Conservation (phyloP, 2,797 vertebrate genomes). For the Cercopithecus hamlyni region DNA sequence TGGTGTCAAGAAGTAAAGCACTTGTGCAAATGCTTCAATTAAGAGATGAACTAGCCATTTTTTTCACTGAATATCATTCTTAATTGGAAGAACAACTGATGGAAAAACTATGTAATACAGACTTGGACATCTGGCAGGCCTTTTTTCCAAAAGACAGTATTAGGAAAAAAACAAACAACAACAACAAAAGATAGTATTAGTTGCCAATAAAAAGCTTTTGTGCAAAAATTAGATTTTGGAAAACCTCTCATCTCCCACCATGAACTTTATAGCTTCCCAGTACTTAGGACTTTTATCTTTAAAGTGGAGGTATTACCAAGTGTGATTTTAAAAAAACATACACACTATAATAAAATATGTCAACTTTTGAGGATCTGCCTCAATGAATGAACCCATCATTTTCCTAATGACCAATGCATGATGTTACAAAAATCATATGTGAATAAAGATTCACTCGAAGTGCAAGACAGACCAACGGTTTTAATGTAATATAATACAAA, state of each 20-base stretch:
- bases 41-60: neutral
- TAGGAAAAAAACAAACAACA: neutral
- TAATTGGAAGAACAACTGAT: constrained; percentile 4
- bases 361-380: neutral
- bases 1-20: neutral
- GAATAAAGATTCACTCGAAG: neutral
- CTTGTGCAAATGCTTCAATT: neutral
- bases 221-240: neutral
- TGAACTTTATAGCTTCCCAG: neutral
- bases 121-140: neutral
- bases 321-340: neutral
- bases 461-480: neutral
- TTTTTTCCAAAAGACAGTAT: neutral
- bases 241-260: neutral
- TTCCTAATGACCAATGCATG: neutral
- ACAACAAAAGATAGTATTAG: neutral
- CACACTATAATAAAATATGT: neutral
- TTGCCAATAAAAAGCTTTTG: neutral
- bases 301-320: neutral
- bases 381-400: neutral
- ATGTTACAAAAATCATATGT: neutral
- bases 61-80: neutral
- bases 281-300: neutral
- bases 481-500: neutral
- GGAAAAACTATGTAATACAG: neutral